These are phyloP conservation scores for Pristiophorus japonicus DNA, from an alignment of 2,113 vertebrate species.

Conservation along the genomic window DNA sequence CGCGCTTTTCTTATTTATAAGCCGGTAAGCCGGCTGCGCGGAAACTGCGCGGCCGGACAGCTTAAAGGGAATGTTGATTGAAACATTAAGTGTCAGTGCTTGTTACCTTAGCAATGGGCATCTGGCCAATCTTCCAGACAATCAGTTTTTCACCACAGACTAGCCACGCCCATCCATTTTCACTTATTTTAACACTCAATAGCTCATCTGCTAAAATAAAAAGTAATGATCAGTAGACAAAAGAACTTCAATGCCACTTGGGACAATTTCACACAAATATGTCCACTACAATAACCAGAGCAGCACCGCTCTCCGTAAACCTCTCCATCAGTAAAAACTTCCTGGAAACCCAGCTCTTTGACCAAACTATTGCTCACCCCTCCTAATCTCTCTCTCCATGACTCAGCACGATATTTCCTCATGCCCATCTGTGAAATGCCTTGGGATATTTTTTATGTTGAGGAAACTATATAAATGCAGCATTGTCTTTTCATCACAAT, in stretches of 20 bases:
- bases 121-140: slow-evolving; percentile 86
- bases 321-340: not conserved
- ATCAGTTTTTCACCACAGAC: slow-evolving; percentile 79
- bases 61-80: not conserved
- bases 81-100: not conserved
- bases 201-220: slow-evolving; percentile 65
- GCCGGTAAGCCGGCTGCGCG: no score
- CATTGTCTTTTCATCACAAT: not conserved
- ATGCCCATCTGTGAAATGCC: no score
- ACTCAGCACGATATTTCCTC: not conserved
- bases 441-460: not conserved
- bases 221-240: not conserved
- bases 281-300: not conserved
- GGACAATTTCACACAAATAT: not conserved
- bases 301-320: not conserved
- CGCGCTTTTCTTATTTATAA: no score
- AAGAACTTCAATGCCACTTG: not conserved
- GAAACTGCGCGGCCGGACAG: no score
- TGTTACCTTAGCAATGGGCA: slow-evolving; percentile 80
- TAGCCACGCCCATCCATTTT: slow-evolving; percentile 89
- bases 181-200: slow-evolving; percentile 74
- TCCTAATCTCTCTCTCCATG: not conserved
- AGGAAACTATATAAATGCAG: not conserved
- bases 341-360: not conserved
- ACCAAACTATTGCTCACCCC: not conserved